Evolutionary conservation across 2,888 invertebrate genomes (phyloP).

Genomic region (Orgyia antiqua): DNA sequence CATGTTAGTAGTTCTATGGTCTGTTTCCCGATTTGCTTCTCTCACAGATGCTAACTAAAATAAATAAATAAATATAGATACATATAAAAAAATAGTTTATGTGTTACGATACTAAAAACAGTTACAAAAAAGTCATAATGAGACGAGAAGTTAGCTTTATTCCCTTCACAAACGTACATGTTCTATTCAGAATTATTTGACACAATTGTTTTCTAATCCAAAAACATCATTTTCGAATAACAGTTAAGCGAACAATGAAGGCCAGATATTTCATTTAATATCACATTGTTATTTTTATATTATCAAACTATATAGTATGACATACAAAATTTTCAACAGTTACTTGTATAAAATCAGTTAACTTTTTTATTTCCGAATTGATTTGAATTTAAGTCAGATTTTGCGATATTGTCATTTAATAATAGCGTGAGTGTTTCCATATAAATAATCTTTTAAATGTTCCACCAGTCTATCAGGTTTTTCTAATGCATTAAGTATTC

Average conservation of each 20-base stretch:
- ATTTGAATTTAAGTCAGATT: constrained; percentile 1
- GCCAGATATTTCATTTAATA: constrained; percentile 1
- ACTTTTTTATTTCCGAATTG: constrained; percentile 6
- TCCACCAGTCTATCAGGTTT: too few species aligned
- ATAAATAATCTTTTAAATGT: constrained; percentile 9
- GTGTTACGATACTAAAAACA: too few species aligned
- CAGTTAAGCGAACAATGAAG: constrained; percentile 3
- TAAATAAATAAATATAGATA: too few species aligned
- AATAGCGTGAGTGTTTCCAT: constrained; percentile 5
- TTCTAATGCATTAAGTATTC: too few species aligned
- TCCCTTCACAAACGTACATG: too few species aligned
- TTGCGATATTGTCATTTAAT: constrained; percentile 2
- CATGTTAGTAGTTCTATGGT: too few species aligned
- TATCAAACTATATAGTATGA: constrained; percentile 1
- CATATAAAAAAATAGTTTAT: too few species aligned
- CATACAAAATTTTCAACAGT: neutral
- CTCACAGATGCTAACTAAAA: too few species aligned
- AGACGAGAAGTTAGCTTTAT: too few species aligned
- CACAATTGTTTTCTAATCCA: neutral
- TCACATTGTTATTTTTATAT: constrained; percentile 2
- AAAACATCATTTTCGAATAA: constrained; percentile 1
- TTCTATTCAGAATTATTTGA: too few species aligned
- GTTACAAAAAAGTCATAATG: too few species aligned
- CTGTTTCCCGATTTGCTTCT: too few species aligned
- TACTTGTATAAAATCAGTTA: constrained; percentile 1